These are phyloP conservation scores for Austrolebias charrua DNA, from an alignment of 2,797 vertebrate species.

Conservation along the genomic window DNA sequence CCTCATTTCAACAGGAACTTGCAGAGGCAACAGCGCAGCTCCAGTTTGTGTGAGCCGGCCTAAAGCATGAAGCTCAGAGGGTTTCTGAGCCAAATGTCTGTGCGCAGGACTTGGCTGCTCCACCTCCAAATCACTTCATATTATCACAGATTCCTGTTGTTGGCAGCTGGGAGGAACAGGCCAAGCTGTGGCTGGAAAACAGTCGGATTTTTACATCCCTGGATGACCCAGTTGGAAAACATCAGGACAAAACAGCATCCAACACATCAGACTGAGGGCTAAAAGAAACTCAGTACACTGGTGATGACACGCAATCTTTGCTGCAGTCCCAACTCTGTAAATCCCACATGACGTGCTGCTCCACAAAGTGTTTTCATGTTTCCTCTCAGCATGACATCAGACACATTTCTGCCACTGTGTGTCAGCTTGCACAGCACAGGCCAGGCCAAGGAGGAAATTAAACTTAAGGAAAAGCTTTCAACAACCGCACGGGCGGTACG, in stretches of 20 bases:
- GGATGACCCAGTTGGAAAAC: conserved; percentile 59
- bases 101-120: conserved; percentile 43
- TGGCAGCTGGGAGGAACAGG: conserved; percentile 44
- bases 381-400: conserved; percentile 9
- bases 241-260: conserved; percentile 48
- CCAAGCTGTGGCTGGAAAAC: conserved; percentile 38
- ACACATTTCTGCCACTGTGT: conserved; percentile 15
- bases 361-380: conserved; percentile 4
- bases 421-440: conserved; percentile 13
- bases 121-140: conserved; percentile 40
- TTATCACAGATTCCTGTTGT: conserved; percentile 43
- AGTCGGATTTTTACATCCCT: conserved; percentile 33
- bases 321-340: conserved; percentile 5
- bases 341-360: neutral
- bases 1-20: conserved; percentile 19
- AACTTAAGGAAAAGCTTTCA: conserved; percentile 29
- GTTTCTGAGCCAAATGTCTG: conserved; percentile 29
- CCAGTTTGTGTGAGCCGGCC: conserved; percentile 18
- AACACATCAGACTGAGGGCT: conserved; percentile 17
- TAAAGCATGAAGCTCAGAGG: conserved; percentile 27
- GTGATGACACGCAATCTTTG: conserved; percentile 7
- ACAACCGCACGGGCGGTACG: neutral
- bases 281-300: conserved; percentile 15
- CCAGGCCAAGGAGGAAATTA: conserved; percentile 26
- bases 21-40: conserved; percentile 18